These are phyloP conservation scores for Cavia porcellus DNA, from an alignment of 2,113 vertebrate genomes.

Conservation along the genomic window DNA sequence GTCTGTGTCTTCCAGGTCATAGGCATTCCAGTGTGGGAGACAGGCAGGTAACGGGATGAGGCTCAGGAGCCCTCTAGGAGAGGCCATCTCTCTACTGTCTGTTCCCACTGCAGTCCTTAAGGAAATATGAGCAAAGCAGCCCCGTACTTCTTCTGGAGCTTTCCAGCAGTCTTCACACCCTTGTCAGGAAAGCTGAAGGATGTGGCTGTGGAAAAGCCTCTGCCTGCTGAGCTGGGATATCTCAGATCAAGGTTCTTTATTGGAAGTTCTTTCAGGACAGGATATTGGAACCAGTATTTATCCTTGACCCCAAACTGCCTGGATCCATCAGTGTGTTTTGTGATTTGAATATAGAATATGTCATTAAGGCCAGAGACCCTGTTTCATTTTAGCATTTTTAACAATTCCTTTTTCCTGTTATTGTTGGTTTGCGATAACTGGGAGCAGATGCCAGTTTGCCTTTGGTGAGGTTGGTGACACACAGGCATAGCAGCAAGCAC, in stretches of 20 bases:
- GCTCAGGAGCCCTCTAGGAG: neutral
- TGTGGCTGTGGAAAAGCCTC: neutral
- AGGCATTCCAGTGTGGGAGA: neutral
- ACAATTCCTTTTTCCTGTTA: neutral
- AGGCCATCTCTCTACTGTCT: neutral
- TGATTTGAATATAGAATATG: neutral
- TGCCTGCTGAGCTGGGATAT: accelerated
- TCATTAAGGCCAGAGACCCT: neutral
- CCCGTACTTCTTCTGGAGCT: neutral
- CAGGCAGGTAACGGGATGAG: accelerated
- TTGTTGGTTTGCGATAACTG: neutral
- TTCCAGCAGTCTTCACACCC: constrained; percentile 38
- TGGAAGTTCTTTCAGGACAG: neutral
- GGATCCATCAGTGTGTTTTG: neutral
- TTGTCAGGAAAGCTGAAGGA: constrained; percentile 56
- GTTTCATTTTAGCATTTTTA: neutral
- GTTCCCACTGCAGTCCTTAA: too few species aligned
- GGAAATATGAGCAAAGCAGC: neutral
- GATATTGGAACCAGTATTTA: neutral
- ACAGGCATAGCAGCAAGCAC: neutral
- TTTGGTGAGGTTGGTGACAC: neutral
- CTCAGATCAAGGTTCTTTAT: neutral
- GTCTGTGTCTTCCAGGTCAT: neutral
- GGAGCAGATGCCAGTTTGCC: neutral
- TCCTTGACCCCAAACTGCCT: neutral